Evolutionary conservation across 2,888 invertebrate genomes (phyloP), one percentile per base, ranked within the genome.

Genomic region (Ormyrus pomaceus): DNA sequence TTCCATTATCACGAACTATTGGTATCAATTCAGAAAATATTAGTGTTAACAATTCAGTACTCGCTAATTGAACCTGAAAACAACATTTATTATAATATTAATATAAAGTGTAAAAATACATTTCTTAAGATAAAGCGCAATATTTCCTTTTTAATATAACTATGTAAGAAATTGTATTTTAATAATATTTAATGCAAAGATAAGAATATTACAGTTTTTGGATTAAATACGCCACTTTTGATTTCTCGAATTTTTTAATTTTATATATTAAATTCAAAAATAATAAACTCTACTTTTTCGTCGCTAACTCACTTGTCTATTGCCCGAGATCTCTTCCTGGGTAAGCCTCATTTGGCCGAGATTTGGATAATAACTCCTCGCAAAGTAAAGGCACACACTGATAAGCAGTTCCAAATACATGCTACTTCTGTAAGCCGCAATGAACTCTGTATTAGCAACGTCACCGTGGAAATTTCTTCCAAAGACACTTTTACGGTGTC

Each of bases 341-440:
- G 93, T 93, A 0, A 95, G 92, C 83, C 93, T 92, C 86, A 93
- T 92, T 86, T 94, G 94, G 82, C 94, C 95, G 59, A 95, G 91
- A 89, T 94, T 94, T 10, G 95, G 94, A 89, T 95, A 96, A 88
- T 94, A 96, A 77, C 96, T 96, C 66, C 97, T 92, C 0, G 96
- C 93, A 88, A 94, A 97, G 90, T 96, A 96, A 77, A 97, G 91
- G 86, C 96, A 95, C 61, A 96, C 92, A 1, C 95, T 93, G 80
- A 95, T 93, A 53, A 97, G 91, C 10, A 96, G 94, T 90, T 97
- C 97, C 74, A 97, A 91, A 85, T 96, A 95, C 94, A 96, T 96
- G 87, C 94, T 95, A 55, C 95, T 95, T 13, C 95, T 92, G 87
- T 94, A 95, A 77, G 93, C 93, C 65, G 94, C 94, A 58, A 94